Evolutionary conservation across 2,888 invertebrate species (phyloP).

Genomic region (Griposia aprilina): DNA sequence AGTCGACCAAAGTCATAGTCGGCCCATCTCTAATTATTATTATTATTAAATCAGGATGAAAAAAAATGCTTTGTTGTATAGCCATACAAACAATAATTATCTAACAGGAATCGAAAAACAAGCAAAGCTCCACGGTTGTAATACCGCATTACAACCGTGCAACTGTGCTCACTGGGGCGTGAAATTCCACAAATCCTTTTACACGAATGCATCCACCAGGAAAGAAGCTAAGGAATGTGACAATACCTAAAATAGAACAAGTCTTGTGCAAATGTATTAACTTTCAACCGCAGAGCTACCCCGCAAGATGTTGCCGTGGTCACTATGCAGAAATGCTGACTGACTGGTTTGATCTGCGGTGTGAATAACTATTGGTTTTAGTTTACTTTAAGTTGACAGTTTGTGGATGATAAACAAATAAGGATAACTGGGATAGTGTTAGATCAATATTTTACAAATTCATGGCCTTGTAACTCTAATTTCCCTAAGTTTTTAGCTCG

Average conservation of each 20-base stretch:
- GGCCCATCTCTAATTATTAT: too few species aligned
- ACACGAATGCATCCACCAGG: conserved; percentile 17
- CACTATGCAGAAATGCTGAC: conserved; percentile 56
- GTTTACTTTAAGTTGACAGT: conserved; percentile 13
- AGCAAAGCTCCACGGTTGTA: too few species aligned
- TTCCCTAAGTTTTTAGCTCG: too few species aligned
- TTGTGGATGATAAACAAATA: background rate
- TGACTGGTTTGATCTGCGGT: conserved; percentile 60
- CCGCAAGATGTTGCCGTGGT: conserved; percentile 53
- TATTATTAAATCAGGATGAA: too few species aligned
- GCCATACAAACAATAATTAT: background rate
- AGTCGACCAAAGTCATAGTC: too few species aligned
- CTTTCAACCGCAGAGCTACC: conserved; percentile 48
- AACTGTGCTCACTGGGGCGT: background rate
- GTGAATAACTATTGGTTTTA: conserved; percentile 16
- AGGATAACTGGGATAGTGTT: background rate
- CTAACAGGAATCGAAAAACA: background rate
- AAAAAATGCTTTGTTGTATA: background rate
- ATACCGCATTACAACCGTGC: background rate
- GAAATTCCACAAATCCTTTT: conserved; percentile 25
- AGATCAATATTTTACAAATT: too few species aligned
- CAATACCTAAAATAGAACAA: conserved; percentile 41
- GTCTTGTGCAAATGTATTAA: conserved; percentile 37
- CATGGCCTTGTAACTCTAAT: too few species aligned
- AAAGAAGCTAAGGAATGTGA: conserved; percentile 45